These are phyloP conservation scores for Beaufortia kweichowensis DNA, from an alignment of 2,113 vertebrate species.

Conservation along the genomic window DNA sequence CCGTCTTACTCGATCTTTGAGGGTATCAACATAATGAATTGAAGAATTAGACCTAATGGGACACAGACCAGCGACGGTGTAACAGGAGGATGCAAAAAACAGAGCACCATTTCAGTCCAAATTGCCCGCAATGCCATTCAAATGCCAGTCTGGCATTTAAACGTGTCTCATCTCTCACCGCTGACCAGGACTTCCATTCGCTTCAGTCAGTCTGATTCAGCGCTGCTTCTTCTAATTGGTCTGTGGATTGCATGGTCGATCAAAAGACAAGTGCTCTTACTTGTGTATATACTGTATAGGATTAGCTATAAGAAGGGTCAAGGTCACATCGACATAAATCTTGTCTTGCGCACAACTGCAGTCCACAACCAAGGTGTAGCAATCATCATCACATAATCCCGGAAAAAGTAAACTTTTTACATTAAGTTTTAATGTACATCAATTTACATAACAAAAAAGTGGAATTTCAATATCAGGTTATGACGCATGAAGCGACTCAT, in stretches of 20 bases:
- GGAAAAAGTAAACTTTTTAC: too few relatives aligned
- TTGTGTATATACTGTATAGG: too few relatives aligned
- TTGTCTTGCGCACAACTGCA: too few relatives aligned
- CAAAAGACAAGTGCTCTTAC: conserved; percentile 1
- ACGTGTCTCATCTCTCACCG: conserved; percentile 34
- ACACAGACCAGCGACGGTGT: conserved; percentile 41
- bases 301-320: neutral
- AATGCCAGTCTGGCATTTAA: conserved; percentile 52
- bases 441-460: neutral
- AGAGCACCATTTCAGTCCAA: conserved; percentile 43
- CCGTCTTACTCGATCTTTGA: conserved; percentile 36
- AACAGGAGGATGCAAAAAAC: conserved; percentile 27
- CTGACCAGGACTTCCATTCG: conserved; percentile 41
- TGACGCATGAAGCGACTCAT: conserved; percentile 68
- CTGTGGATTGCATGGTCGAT: conserved; percentile 35
- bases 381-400: too few relatives aligned
- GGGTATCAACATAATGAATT: conserved; percentile 45
- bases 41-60: conserved; percentile 49
- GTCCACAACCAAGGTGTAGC: too few relatives aligned
- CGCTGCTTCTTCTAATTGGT: conserved; percentile 38
- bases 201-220: conserved; percentile 41
- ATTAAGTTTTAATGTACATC: too few relatives aligned
- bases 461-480: conserved; percentile 70
- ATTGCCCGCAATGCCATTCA: conserved; percentile 50
- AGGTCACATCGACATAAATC: neutral